These are phyloP conservation scores for Neodiprion fabricii DNA, from an alignment of 1,140 invertebrate genomes.

Conservation along the genomic window DNA sequence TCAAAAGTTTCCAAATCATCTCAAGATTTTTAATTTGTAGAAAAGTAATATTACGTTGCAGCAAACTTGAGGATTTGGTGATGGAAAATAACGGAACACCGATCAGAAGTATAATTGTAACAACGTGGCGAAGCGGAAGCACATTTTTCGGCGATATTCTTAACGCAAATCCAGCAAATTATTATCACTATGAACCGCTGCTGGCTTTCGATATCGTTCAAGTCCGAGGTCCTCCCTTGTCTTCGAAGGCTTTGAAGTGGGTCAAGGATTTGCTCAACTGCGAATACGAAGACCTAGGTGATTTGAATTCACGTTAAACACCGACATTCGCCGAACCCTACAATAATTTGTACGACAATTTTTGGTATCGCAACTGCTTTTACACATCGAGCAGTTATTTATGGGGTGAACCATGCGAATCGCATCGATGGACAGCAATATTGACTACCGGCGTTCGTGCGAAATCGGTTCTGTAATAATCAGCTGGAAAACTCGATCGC, in stretches of 20 bases:
- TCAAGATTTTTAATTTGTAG: neutral
- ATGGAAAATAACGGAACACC: constrained; percentile 73
- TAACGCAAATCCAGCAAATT: constrained; percentile 83
- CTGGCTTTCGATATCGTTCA: constrained; percentile 82
- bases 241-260: constrained; percentile 68
- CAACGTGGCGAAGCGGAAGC: constrained; percentile 87
- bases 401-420: too few relatives aligned
- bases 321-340: too few relatives aligned
- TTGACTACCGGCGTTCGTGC: neutral
- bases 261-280: constrained; percentile 78
- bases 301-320: constrained; percentile 22
- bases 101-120: constrained; percentile 76
- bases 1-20: neutral
- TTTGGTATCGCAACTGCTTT: neutral
- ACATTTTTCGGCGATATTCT: constrained; percentile 86
- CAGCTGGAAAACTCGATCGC: constrained; percentile 16
- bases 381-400: too few relatives aligned
- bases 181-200: constrained; percentile 88
- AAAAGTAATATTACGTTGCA: constrained; percentile 25
- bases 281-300: constrained; percentile 74
- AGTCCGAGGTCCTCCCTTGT: constrained; percentile 72
- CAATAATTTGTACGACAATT: too few relatives aligned
- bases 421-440: too few relatives aligned
- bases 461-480: constrained; percentile 2
- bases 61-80: constrained; percentile 69